phyloP scores from a whole-genome alignment of 2,113 vertebrate species.

The Muntiacus muntjak region DNA sequence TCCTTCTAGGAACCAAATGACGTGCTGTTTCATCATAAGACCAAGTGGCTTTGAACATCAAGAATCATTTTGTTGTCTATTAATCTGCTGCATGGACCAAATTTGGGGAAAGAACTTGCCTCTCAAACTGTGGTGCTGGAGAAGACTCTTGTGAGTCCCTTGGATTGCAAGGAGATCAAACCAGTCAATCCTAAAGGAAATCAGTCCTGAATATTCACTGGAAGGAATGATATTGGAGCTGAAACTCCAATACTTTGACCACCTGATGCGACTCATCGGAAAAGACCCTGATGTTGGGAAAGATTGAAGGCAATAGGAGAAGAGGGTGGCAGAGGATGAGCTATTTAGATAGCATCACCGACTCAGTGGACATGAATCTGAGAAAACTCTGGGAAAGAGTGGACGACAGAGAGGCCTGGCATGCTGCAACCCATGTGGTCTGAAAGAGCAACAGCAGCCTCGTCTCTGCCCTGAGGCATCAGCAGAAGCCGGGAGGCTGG shows the following conservation, averaged over 20 bases:
- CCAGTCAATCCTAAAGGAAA: neutral
- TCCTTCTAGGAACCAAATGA: neutral
- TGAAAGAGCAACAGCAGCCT: neutral
- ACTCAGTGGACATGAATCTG: neutral
- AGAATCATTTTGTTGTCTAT: neutral
- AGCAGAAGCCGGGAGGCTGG: neutral
- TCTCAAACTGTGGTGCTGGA: neutral
- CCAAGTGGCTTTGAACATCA: neutral
- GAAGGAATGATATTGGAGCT: neutral
- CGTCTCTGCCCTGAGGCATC: no score
- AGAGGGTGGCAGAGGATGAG: neutral
- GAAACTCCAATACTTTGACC: neutral
- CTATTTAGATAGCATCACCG: neutral
- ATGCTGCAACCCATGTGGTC: neutral
- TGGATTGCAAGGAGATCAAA: neutral
- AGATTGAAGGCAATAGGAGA: neutral
- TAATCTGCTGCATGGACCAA: neutral
- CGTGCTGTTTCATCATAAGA: neutral
- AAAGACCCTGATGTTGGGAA: neutral
- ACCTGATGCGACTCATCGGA: neutral
- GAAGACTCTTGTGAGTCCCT: neutral
- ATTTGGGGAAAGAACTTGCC: neutral
- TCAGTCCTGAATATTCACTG: neutral
- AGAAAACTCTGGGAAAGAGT: neutral
- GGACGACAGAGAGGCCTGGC: neutral